Evolutionary conservation across 2,113 vertebrate species (phyloP), one percentile per base, ranked within the genome.

Genomic region (Choloepus hoffmanni): DNA sequence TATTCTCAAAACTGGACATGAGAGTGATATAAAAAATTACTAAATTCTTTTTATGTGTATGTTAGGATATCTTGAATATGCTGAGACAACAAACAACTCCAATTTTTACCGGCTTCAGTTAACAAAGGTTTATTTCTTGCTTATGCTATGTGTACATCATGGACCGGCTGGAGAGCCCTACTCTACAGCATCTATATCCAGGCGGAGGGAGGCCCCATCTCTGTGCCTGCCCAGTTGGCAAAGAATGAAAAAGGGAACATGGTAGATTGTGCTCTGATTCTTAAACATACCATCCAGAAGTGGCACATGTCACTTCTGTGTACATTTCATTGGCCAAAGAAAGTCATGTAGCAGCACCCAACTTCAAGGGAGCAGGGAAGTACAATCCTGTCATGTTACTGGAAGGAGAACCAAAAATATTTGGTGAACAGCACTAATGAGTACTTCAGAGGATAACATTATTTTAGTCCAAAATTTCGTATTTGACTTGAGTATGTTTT

Each of bases 111-210:
- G 87, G n/a, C n/a, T 65, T 78, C 3, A 12, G n/a, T 60, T 63
- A 23, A 3, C 36, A 68, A 3, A 33, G 11, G 28, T 65, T 72
- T 63, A 21, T 72, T 79, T 58, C 72, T 50, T 43, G 76, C 2
- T 45, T 7, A 5, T n/a, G 12, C n/a, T 19, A 1, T 2, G 4
- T 6, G 8, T 21, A 40, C 7, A 21, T 55, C 48, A 7, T n/a
- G 23, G 53, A 14, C 33, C 23, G 40, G 7, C 4, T 16, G 67
- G 15, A 76, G 14, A 68, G 21, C n/a, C 72, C 26, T 77, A 23
- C 43, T 28, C 33, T n/a, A 2, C 11, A 55, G 0, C 21, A 4
- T 19, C n/a, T 8, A 19, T 11, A 48, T 24, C 19, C 18, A 15
- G 85, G 50, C 24, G 2, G 10, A 40, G 60, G 63, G 36, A 26